These are phyloP conservation scores for Ciconia stormi DNA, from an alignment of 2,113 vertebrate genomes.

Conservation along the genomic window DNA sequence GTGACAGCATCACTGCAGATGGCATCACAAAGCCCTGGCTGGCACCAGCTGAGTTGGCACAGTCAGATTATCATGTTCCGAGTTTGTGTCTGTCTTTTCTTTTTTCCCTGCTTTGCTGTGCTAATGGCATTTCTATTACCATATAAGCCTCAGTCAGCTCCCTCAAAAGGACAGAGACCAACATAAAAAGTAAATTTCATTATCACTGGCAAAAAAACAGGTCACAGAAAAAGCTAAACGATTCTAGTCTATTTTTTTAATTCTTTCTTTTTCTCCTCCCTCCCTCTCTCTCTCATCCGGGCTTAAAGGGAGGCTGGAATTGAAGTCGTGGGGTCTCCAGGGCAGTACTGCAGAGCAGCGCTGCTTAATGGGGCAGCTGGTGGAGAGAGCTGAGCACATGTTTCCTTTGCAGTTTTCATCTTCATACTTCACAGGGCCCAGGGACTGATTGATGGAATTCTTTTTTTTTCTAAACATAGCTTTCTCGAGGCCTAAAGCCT, in stretches of 20 bases:
- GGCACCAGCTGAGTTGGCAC: conserved; percentile 56
- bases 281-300: background rate
- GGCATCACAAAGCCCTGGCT: conserved; percentile 51
- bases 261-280: background rate
- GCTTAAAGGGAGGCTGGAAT: conserved; percentile 38
- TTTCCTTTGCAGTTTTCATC: conserved; percentile 67
- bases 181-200: conserved; percentile 10
- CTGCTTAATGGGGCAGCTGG: conserved; percentile 63
- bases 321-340: conserved; percentile 41
- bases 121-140: conserved; percentile 25
- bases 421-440: conserved; percentile 63
- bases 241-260: background rate
- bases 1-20: conserved; percentile 46
- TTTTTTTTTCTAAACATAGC: conserved; percentile 45
- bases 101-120: conserved; percentile 4
- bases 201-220: background rate
- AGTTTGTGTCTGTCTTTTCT: conserved; percentile 35
- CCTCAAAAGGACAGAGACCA: background rate
- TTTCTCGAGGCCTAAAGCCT: conserved; percentile 64
- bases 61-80: background rate
- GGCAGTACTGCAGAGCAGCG: background rate
- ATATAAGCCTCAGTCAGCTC: background rate
- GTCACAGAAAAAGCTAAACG: background rate
- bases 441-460: conserved; percentile 73
- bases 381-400: conserved; percentile 38